Conservation (phyloP, 2,888 invertebrate genomes). For the Hypercompe scribonia region DNA sequence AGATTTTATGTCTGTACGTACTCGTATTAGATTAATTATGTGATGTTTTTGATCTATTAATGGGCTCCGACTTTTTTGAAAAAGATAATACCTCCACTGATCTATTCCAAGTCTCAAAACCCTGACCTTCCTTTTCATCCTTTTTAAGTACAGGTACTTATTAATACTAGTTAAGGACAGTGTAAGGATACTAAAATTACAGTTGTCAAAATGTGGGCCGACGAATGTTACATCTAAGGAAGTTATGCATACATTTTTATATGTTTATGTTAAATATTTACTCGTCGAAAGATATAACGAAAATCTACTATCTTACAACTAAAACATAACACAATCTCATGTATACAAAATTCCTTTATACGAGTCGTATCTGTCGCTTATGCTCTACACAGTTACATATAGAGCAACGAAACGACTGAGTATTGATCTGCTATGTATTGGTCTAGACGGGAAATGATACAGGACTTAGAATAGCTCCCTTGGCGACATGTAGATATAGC, state of each 20-base stretch:
- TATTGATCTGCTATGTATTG: conserved; percentile 42
- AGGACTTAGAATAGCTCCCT: conserved; percentile 22
- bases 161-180: too few species aligned
- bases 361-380: not conserved
- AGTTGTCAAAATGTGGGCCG: too few species aligned
- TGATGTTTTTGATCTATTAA: too few species aligned
- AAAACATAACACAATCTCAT: not conserved
- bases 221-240: too few species aligned
- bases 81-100: too few species aligned
- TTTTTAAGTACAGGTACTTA: too few species aligned
- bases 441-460: conserved; percentile 53
- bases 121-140: too few species aligned
- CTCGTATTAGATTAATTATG: too few species aligned
- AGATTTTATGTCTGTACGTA: too few species aligned
- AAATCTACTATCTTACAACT: not conserved
- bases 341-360: not conserved
- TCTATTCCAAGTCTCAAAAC: too few species aligned
- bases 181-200: too few species aligned
- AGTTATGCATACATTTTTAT: not conserved
- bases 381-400: not conserved
- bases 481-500: conserved; percentile 7
- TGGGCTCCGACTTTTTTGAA: too few species aligned
- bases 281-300: not conserved
- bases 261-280: not conserved
- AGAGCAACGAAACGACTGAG: conserved; percentile 21